phyloP scores from a whole-genome alignment of 2,888 invertebrate species.

The Eristalis pertinax region DNA sequence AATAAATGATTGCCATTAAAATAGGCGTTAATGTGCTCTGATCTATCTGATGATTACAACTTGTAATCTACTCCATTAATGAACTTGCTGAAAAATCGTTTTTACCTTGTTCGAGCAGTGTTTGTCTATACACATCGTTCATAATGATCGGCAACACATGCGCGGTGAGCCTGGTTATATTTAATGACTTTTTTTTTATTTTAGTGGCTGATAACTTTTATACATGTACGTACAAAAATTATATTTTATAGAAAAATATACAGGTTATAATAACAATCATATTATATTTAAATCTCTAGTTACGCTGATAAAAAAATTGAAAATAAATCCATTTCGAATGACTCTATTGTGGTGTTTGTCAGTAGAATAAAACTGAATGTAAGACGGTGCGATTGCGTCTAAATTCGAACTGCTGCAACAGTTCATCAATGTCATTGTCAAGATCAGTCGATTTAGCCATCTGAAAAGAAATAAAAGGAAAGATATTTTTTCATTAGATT shows the following conservation, averaged over 20 bases:
- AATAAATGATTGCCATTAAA: no score
- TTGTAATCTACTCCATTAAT: no score
- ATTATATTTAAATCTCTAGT: conserved; percentile 48
- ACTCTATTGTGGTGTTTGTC: conserved; percentile 77
- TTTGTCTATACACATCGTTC: no score
- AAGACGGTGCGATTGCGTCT: conserved; percentile 92
- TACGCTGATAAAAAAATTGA: conserved; percentile 26
- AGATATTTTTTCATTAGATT: conserved; percentile 19
- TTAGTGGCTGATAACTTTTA: conserved; percentile 47
- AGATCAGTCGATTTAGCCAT: conserved; percentile 94
- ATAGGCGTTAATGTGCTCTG: no score
- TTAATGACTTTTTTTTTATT: conserved; percentile 64
- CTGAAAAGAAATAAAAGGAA: conserved; percentile 71
- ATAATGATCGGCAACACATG: neutral
- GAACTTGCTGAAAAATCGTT: no score
- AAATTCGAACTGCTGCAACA: conserved; percentile 96
- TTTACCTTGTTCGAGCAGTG: no score
- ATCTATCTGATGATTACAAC: no score
- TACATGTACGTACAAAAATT: conserved; percentile 63
- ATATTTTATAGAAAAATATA: conserved; percentile 69
- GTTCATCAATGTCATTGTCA: conserved; percentile 98
- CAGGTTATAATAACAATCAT: conserved; percentile 56
- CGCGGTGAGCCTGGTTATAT: conserved; percentile 14
- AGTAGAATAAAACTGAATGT: conserved; percentile 97
- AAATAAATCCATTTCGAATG: conserved; percentile 23